Evolutionary conservation across 2,113 vertebrate species (phyloP).

Genomic region (Gallinago media): DNA sequence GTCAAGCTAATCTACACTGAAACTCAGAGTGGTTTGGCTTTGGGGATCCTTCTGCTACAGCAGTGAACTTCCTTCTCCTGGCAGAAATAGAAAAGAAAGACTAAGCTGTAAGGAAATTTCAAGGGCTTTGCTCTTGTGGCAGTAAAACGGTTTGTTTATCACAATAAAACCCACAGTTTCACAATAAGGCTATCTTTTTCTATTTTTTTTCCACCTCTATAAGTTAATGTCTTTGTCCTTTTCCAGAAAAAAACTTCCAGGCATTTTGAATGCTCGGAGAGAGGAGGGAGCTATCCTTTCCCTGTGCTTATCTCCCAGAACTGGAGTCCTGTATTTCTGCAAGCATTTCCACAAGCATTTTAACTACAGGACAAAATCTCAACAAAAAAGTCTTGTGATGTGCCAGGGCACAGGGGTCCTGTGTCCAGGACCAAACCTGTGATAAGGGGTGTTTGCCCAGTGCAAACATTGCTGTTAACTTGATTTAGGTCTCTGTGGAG

Average conservation of each 20-base stretch:
- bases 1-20: background rate
- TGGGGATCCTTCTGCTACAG: background rate
- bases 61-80: background rate
- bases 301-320: background rate
- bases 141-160: background rate
- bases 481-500: background rate
- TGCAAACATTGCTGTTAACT: background rate
- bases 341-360: background rate
- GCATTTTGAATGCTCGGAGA: background rate
- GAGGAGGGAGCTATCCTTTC: background rate
- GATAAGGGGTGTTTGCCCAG: background rate
- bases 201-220: background rate
- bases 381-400: background rate
- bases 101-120: background rate
- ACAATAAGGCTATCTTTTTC: background rate
- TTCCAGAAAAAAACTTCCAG: background rate
- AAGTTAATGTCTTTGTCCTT: background rate
- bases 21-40: background rate
- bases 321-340: background rate
- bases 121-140: background rate
- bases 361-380: background rate
- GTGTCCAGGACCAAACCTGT: background rate
- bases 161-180: background rate
- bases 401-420: background rate
- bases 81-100: background rate